Evolutionary conservation across 2,888 invertebrate species (phyloP).

Genomic region (Plagodis dolabraria): DNA sequence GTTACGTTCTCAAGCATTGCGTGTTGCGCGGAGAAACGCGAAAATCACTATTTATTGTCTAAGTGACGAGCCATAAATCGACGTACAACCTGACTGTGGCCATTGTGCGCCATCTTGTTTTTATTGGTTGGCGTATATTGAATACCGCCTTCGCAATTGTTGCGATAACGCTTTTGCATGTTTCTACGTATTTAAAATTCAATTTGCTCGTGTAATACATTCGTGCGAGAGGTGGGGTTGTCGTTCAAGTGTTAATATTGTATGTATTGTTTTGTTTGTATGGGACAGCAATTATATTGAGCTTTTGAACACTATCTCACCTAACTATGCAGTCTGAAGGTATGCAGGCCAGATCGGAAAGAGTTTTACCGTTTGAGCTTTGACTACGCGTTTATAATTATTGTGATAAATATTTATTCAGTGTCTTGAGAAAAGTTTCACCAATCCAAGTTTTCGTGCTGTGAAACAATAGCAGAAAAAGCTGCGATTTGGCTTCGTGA

Average conservation of each 20-base stretch:
- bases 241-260: conserved; percentile 3
- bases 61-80: conserved; percentile 81
- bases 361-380: too few species aligned
- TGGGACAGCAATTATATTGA: background rate
- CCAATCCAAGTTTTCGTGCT: too few species aligned
- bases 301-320: background rate
- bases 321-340: too few species aligned
- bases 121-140: conserved; percentile 41
- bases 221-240: conserved; percentile 7
- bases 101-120: conserved; percentile 59
- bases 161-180: conserved; percentile 27
- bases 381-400: too few species aligned
- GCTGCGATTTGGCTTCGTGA: too few species aligned
- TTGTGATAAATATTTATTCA: too few species aligned
- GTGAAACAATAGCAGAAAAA: too few species aligned
- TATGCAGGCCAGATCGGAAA: too few species aligned
- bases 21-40: conserved; percentile 68
- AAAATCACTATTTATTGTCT: conserved; percentile 83
- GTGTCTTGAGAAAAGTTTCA: too few species aligned
- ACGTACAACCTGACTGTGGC: conserved; percentile 57
- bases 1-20: conserved; percentile 56
- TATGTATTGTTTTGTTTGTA: conserved; percentile 7
- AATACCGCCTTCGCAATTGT: conserved; percentile 43
- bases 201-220: conserved; percentile 31
- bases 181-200: conserved; percentile 39